Evolutionary conservation across 2,113 vertebrate species (phyloP).

Genomic region (Actenoides hombroni): DNA sequence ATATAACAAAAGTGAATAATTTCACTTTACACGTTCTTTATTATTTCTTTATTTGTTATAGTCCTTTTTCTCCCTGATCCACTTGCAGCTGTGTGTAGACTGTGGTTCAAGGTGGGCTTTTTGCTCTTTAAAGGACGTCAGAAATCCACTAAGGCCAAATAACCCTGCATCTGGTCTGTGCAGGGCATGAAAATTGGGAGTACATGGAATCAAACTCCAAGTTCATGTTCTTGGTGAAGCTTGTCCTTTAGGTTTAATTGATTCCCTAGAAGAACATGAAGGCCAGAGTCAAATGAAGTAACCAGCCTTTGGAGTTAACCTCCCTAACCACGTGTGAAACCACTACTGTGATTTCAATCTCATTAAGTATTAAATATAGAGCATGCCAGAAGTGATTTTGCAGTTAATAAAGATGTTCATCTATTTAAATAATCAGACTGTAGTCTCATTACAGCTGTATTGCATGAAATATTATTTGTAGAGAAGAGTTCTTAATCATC

Average conservation of each 20-base stretch:
- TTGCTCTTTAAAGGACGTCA: not conserved
- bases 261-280: not conserved
- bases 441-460: slow-evolving; percentile 65
- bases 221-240: not conserved
- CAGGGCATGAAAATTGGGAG: not conserved
- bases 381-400: slow-evolving; percentile 51
- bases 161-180: not conserved
- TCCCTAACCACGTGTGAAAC: not conserved
- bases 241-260: not conserved
- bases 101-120: not conserved
- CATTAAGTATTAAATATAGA: slow-evolving; percentile 39
- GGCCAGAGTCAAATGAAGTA: not conserved
- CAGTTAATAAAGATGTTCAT: slow-evolving; percentile 56
- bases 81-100: not conserved
- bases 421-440: slow-evolving; percentile 58
- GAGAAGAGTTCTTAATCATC: slow-evolving; percentile 69
- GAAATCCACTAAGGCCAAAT: not conserved
- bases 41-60: not conserved
- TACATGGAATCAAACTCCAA: not conserved
- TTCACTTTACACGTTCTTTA: not conserved
- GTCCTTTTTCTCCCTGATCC: not conserved
- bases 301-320: slow-evolving; percentile 7
- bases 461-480: slow-evolving; percentile 62
- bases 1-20: not conserved
- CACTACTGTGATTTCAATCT: slow-evolving; percentile 18